These are phyloP conservation scores for Pristionchus entomophagus DNA, from an alignment of 2,888 invertebrate species.

Conservation along the genomic window DNA sequence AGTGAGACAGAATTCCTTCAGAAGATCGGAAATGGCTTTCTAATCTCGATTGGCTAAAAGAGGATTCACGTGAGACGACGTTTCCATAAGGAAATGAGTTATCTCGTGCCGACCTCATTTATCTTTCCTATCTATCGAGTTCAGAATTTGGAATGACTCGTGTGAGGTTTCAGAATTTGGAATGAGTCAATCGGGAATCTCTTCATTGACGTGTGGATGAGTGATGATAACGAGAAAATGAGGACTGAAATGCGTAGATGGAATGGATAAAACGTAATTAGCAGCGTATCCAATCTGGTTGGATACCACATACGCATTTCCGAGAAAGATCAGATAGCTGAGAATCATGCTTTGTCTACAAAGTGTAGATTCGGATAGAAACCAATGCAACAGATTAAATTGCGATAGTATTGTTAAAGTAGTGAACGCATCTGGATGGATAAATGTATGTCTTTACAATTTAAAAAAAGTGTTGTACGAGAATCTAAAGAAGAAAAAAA, in stretches of 20 bases:
- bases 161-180: background rate
- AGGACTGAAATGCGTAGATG: conserved; percentile 6
- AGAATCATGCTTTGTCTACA: too few species aligned
- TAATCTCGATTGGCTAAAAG: conserved; percentile 15
- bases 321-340: background rate
- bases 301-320: background rate
- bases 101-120: background rate
- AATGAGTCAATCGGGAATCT: background rate
- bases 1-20: background rate
- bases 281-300: background rate
- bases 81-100: conserved; percentile 39
- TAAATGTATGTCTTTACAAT: background rate
- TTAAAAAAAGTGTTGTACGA: background rate
- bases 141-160: background rate
- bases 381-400: too few species aligned
- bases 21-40: background rate
- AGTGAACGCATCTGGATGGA: too few species aligned
- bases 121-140: background rate
- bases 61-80: conserved; percentile 28
- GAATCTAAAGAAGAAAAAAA: background rate
- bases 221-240: background rate
- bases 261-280: background rate
- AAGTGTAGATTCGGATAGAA: too few species aligned
- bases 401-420: too few species aligned
- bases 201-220: background rate